These are phyloP conservation scores for Pseudolycoriella hygida DNA, from an alignment of 2,888 invertebrate genomes.

Conservation along the genomic window DNA sequence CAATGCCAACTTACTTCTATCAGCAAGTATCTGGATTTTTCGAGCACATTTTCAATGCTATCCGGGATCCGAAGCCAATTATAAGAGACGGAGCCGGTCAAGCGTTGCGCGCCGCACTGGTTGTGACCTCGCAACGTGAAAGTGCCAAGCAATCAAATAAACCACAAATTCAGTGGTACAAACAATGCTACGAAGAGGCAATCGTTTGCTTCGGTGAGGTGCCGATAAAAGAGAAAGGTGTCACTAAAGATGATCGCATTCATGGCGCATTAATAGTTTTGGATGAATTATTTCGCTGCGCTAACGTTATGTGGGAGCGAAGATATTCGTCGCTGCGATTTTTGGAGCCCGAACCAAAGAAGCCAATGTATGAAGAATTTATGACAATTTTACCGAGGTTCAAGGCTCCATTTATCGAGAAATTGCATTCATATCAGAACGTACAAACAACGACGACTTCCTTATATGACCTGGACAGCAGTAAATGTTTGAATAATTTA, in stretches of 20 bases:
- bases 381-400: slow-evolving; percentile 29
- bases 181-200: slow-evolving; percentile 70
- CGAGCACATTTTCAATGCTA: slow-evolving; percentile 80
- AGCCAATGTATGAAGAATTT: slow-evolving; percentile 23
- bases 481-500: slow-evolving; percentile 31
- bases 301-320: slow-evolving; percentile 74
- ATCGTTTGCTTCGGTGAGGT: slow-evolving; percentile 57
- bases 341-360: slow-evolving; percentile 24
- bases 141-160: slow-evolving; percentile 73
- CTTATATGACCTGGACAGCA: slow-evolving; percentile 11
- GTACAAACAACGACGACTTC: neutral
- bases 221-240: slow-evolving; percentile 50
- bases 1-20: slow-evolving; percentile 94
- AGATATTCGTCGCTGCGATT: slow-evolving; percentile 58
- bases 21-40: slow-evolving; percentile 88
- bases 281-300: slow-evolving; percentile 83
- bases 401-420: slow-evolving; percentile 30
- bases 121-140: slow-evolving; percentile 90
- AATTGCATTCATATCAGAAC: slow-evolving; percentile 8
- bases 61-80: slow-evolving; percentile 77
- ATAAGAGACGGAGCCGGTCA: slow-evolving; percentile 88
- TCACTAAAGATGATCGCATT: slow-evolving; percentile 72
- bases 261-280: slow-evolving; percentile 85
- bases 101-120: slow-evolving; percentile 84
- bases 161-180: slow-evolving; percentile 55